Evolutionary conservation across 1,140 invertebrate species (phyloP).

Genomic region (Drosophila paulistorum): DNA sequence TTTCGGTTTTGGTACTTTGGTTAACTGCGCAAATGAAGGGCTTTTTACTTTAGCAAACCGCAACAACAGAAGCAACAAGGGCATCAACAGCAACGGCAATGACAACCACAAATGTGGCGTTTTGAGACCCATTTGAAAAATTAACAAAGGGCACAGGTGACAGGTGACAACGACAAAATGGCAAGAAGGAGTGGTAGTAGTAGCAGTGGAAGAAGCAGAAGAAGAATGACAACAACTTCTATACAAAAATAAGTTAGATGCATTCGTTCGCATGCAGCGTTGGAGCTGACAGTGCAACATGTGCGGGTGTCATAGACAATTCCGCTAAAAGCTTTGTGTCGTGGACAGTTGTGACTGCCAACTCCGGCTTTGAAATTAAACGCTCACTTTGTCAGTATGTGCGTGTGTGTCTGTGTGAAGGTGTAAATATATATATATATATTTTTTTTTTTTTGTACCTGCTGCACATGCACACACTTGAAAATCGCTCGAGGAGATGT

Average conservation of each 20-base stretch:
- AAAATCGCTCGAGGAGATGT: constrained; percentile 52
- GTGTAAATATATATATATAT: too few species aligned
- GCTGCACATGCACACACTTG: constrained; percentile 17
- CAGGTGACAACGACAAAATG: constrained; percentile 48
- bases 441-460: too few species aligned
- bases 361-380: constrained; percentile 65
- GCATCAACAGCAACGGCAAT: constrained; percentile 14
- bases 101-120: constrained; percentile 29
- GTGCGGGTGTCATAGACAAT: constrained; percentile 71
- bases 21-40: constrained; percentile 47
- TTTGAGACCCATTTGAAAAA: constrained; percentile 67
- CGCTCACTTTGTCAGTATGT: constrained; percentile 10
- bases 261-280: constrained; percentile 41
- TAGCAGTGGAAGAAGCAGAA: neutral
- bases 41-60: constrained; percentile 52
- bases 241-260: constrained; percentile 15
- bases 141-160: constrained; percentile 75
- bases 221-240: constrained; percentile 4
- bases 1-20: constrained; percentile 12
- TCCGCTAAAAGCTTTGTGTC: constrained; percentile 72
- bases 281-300: constrained; percentile 77
- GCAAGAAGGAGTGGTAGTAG: neutral
- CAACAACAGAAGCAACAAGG: constrained; percentile 1
- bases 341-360: constrained; percentile 51
- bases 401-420: constrained; percentile 4